These are phyloP conservation scores for Brachionus plicatilis DNA, from an alignment of 1,140 invertebrate genomes.

Conservation along the genomic window DNA sequence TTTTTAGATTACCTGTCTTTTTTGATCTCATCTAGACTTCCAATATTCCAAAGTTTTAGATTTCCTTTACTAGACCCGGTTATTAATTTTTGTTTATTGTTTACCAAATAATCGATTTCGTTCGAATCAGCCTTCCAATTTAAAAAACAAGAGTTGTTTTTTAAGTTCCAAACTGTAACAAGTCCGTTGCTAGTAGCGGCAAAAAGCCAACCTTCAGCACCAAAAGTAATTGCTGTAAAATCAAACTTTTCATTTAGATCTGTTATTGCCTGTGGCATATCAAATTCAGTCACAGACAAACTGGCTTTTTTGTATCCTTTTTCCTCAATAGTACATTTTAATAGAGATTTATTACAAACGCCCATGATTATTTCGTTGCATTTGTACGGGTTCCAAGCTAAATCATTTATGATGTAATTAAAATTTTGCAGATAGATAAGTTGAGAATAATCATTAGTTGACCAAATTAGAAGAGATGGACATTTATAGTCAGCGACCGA, in stretches of 20 bases:
- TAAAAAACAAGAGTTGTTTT: conserved; percentile 52
- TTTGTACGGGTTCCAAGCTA: conserved; percentile 52
- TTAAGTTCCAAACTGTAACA: conserved; percentile 53
- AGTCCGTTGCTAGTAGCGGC: conserved; percentile 48
- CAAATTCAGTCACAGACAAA: conserved; percentile 52
- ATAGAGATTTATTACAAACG: conserved; percentile 47
- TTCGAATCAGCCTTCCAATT: conserved; percentile 53
- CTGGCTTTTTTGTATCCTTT: conserved; percentile 43
- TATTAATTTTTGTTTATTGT: not conserved
- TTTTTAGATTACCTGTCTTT: not conserved
- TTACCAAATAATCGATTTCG: conserved; percentile 49
- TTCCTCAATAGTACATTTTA: conserved; percentile 55
- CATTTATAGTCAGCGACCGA: conserved; percentile 52
- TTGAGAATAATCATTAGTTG: conserved; percentile 46
- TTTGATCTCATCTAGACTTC: not conserved
- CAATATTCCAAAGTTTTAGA: conserved; percentile 39
- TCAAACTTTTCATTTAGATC: conserved; percentile 41
- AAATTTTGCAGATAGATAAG: conserved; percentile 46
- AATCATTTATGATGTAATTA: conserved; percentile 46
- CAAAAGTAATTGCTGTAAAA: conserved; percentile 51
- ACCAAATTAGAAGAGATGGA: conserved; percentile 49
- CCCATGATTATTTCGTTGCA: conserved; percentile 53
- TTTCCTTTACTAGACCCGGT: conserved; percentile 27
- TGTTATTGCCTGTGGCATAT: conserved; percentile 44
- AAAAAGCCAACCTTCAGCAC: conserved; percentile 50